Base-by-base conservation (phyloP, 1,140 invertebrate species). In the Euglossa dilemma region DNA sequence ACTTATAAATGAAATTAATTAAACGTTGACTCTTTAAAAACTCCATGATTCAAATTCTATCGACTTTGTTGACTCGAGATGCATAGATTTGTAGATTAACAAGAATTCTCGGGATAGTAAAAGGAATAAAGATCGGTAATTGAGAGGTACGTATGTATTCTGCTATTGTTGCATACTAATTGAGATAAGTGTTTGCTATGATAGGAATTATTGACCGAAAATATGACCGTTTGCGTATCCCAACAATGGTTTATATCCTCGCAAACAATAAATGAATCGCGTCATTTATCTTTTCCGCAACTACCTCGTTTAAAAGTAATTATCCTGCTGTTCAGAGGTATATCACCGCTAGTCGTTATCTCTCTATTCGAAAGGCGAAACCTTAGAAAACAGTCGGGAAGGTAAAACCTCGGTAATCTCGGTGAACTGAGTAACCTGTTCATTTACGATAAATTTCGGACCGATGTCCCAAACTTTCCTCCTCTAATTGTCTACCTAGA, bases 341-440 rank as follows among this genome's bases (percentile, higher is more conserved):
- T 12, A 23, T 57, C 52, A 25, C n/a, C 75, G 18, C n/a, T 45
- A 28, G 36, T 23, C 64, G 43, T 78, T 78, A 78, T 78, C 76
- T 76, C 7, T 36, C 2, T 11, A 3, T 25, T 23, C 16, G 23
- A 50, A 18, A n/a, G 12, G 18, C 61, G 47, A 20, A 47, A 25
- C 56, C 57, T 69, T 78, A 20, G 52, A 18, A 61, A 69, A 50
- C 43, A 36, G n/a, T 59, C 6, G 52, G n/a, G 47, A 64, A 78
- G 52, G 66, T 78, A 69, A 78, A 78, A 78, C 36, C 52, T 56
- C 23, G 20, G 14, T 47, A 78, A 78, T 70, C 63, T 36, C 18
- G 2, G 50, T 69, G 45, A 59, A 59, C 64, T n/a, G 66, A 70
- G 77, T 59, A 79, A 79, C 66, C 75, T 78, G 50, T 66, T 78